Evolutionary conservation across 2,113 vertebrate species (phyloP), one percentile per base, ranked within the genome.

Genomic region (Lampris megalopsis): DNA sequence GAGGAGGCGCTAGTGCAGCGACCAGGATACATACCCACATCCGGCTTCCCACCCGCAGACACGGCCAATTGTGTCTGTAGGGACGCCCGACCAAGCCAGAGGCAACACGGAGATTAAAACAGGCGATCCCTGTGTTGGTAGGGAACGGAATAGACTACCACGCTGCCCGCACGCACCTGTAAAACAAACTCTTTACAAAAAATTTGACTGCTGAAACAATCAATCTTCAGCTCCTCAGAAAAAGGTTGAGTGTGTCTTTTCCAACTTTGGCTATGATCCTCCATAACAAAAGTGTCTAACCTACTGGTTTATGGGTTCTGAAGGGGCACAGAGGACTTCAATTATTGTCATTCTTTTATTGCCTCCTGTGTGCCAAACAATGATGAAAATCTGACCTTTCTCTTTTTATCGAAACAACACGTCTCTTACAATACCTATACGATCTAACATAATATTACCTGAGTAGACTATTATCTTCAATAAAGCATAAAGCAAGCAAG

Each of bases 371-470:
- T 24, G 24, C 24, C 24, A 24, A 24, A 24, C 24, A 24, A 24
- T 24, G 24, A 24, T 24, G 24, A 24, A 24, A 24, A 24, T 24
- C 24, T 24, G 24, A 24, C 24, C 24, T 24, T 24, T 24, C 24
- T 24, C 24, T 24, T 24, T 24, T 24, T 24, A 24, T 24, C 24
- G 24, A 24, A 24, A 24, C 52, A 53, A 54, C 5, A 24, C 57
- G 4, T 49, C 36, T 66, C n/a, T 67, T 62, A 62, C 24, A 80
- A 73, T 52, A 77, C 7, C 10, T 47, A 57, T 65, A 80, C 65
- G 87, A 79, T 79, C 43, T 45, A 75, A 70, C 42, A 71, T 61
- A 57, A 57, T 37, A 66, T 78, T 85, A 91, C 91, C 88, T 92
- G 90, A 92, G 89, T n/a, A 77, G 67, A 82, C 75, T 9, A 37